phyloP scores from a whole-genome alignment of 2,888 invertebrate genomes.

The Parapristionchus giblindavisi region DNA sequence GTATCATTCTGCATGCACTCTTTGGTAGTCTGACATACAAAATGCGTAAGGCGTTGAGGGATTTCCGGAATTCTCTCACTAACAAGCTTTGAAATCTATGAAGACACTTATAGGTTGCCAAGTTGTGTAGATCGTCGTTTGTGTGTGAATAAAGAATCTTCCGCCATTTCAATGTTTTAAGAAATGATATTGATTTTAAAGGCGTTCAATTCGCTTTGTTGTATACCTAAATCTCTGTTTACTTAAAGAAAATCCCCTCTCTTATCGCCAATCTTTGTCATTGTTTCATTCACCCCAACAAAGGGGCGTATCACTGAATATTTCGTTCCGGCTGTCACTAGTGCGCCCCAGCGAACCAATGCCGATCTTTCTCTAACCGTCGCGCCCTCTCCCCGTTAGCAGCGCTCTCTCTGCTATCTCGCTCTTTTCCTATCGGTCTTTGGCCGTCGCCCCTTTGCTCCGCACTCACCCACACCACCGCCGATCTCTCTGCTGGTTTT shows the following conservation, averaged over 20 bases:
- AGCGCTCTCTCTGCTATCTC: constrained; percentile 15
- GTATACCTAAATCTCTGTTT: no score
- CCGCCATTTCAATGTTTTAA: not conserved
- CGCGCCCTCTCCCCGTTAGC: constrained; percentile 13
- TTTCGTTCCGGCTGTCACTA: constrained; percentile 26
- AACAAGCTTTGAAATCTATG: no score
- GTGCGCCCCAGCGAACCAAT: constrained; percentile 30
- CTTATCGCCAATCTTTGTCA: no score
- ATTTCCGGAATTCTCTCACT: no score
- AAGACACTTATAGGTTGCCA: no score
- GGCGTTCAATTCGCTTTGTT: constrained; percentile 16
- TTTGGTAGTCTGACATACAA: not conserved
- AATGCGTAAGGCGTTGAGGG: no score
- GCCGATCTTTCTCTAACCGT: not conserved
- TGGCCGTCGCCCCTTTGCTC: constrained; percentile 30
- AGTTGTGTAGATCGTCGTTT: no score
- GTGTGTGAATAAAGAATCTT: constrained; percentile 30
- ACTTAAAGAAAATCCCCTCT: no score
- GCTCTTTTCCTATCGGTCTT: constrained; percentile 39
- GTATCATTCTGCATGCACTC: not conserved
- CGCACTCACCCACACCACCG: not conserved
- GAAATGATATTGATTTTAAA: not conserved
- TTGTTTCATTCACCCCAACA: not conserved
- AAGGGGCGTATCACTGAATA: not conserved
- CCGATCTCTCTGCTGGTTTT: constrained; percentile 22